A percentile compares a stretch with the other conserved stretches of the same genome.
Evolutionary conservation across 2,113 vertebrate species (phyloP).

Genomic region (Vimba vimba): DNA sequence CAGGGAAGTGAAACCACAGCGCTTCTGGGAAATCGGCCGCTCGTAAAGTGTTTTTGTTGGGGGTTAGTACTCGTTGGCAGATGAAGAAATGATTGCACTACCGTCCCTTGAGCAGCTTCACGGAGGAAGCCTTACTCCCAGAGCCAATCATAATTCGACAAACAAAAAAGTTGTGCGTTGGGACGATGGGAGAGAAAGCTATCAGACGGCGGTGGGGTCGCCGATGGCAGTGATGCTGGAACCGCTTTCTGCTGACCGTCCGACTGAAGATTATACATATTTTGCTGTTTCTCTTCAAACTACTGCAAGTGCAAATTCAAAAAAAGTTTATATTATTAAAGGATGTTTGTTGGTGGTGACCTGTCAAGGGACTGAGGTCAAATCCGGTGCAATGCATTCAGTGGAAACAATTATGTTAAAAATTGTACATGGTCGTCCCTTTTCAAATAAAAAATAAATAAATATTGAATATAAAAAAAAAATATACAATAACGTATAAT

Average conservation of each 20-base stretch:
- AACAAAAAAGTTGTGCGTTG: conserved; percentile 62
- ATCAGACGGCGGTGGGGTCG: conserved; percentile 61
- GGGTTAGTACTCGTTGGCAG: conserved; percentile 6
- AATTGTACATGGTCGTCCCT: no score
- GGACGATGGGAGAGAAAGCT: conserved; percentile 54
- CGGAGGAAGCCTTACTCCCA: conserved; percentile 60
- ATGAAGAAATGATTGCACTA: conserved; percentile 55
- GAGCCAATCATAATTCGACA: conserved; percentile 69
- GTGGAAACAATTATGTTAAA: no score
- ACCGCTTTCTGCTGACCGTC: background rate
- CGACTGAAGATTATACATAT: conserved; percentile 40
- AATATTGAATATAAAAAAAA: no score
- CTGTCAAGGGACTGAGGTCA: no score
- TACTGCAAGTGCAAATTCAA: background rate
- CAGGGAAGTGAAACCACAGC: conserved; percentile 33
- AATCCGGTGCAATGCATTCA: no score
- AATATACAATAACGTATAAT: no score
- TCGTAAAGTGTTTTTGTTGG: conserved; percentile 8
- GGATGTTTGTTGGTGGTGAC: no score
- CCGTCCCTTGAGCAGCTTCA: conserved; percentile 57
- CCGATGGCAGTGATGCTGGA: conserved; percentile 43
- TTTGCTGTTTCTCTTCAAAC: background rate
- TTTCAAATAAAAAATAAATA: no score
- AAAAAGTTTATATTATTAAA: no score
- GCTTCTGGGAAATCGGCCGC: conserved; percentile 46